Conservation (phyloP, 2,797 vertebrate species). For the Hirundo rustica region DNA sequence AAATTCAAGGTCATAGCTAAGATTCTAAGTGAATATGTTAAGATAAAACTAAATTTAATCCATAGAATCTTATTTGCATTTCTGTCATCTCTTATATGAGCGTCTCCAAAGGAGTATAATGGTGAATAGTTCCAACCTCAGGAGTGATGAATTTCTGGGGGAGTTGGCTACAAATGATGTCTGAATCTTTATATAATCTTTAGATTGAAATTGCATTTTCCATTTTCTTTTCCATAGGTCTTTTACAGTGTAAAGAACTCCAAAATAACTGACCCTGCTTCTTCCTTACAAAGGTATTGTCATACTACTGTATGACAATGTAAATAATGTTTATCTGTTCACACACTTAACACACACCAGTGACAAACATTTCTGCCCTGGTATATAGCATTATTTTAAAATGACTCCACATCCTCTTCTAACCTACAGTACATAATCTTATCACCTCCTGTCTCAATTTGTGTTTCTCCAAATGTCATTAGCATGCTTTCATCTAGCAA, state of each 20-base stretch:
- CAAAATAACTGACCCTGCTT: background rate
- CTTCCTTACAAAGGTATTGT: background rate
- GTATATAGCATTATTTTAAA: background rate
- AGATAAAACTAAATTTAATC: constrained; percentile 9
- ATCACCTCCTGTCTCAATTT: background rate
- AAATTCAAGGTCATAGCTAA: constrained; percentile 24
- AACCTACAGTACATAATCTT: background rate
- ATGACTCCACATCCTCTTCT: background rate
- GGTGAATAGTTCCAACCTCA: background rate
- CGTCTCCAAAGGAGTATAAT: background rate
- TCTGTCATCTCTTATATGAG: background rate
- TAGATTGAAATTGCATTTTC: background rate
- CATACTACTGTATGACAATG: background rate
- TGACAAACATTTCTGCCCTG: background rate
- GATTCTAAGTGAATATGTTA: background rate
- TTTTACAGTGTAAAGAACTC: background rate
- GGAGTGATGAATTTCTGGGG: background rate
- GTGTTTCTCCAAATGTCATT: constrained; percentile 37
- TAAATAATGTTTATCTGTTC: background rate
- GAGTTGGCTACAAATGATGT: background rate
- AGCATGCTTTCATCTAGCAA: constrained; percentile 25
- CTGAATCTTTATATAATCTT: background rate
- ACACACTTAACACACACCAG: background rate
- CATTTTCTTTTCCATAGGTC: background rate
- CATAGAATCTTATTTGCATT: background rate